Evolutionary conservation across 2,888 invertebrate genomes (phyloP).

Genomic region (Eledone cirrhosa): DNA sequence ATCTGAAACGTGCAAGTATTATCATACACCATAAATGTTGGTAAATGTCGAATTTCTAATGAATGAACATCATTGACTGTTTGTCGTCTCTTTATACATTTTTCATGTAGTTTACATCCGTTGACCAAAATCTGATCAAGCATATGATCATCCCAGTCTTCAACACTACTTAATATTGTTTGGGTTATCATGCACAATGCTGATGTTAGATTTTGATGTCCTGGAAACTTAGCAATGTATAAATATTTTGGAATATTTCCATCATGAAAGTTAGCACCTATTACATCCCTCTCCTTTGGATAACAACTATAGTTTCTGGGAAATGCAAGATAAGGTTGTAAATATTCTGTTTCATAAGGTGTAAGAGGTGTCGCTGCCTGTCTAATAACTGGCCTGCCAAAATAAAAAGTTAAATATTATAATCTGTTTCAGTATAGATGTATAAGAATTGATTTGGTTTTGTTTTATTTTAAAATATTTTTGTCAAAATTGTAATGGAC

Average conservation of each 20-base stretch:
- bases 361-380: neutral
- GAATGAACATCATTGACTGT: neutral
- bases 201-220: neutral
- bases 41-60: slow-evolving; percentile 3
- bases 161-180: neutral
- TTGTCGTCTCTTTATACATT: neutral
- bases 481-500: too few species aligned
- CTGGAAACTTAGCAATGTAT: neutral
- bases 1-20: neutral
- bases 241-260: neutral
- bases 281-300: neutral
- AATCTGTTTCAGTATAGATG: too few species aligned
- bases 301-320: neutral
- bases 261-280: slow-evolving; percentile 7
- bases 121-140: neutral
- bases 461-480: too few species aligned
- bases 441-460: too few species aligned
- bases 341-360: slow-evolving; percentile 9
- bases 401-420: neutral
- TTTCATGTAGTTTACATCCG: neutral
- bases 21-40: neutral
- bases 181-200: neutral
- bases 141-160: neutral
- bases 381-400: slow-evolving; percentile 7
- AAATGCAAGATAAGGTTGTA: neutral